A percentile compares a stretch with the other conserved stretches of the same genome.
phyloP scores from a whole-genome alignment of 2,113 vertebrate genomes.

The Syngnathus typhle region DNA sequence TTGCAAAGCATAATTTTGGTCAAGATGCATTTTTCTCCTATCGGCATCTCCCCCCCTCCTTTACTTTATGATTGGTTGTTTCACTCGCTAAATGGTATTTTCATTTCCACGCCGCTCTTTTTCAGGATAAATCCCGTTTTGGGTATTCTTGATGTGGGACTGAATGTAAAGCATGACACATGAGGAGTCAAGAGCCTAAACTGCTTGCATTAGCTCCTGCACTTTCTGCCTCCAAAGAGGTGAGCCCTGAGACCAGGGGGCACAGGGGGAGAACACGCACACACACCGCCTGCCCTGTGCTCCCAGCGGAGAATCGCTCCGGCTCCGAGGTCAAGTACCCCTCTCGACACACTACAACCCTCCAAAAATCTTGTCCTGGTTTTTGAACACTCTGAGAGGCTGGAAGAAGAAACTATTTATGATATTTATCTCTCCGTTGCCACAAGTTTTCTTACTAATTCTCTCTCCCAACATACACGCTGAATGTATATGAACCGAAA shows the following conservation, averaged over 20 bases:
- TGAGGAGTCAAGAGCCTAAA: conserved; percentile 20
- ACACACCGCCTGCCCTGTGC: conserved; percentile 37
- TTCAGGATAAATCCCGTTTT: conserved; percentile 28
- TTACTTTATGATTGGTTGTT: conserved; percentile 19
- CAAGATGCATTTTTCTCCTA: conserved; percentile 49
- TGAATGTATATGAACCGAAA: conserved; percentile 64
- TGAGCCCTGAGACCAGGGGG: conserved; percentile 28
- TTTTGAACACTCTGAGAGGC: conserved; percentile 40
- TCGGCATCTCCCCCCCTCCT: neutral
- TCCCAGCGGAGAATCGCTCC: conserved; percentile 44
- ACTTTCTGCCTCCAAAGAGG: conserved; percentile 49
- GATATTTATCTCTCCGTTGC: conserved; percentile 64
- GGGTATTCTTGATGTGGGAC: conserved; percentile 40
- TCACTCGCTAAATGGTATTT: conserved; percentile 16
- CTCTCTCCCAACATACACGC: conserved; percentile 51
- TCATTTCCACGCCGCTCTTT: conserved; percentile 25
- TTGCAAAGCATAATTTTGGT: conserved; percentile 31
- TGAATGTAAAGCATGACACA: conserved; percentile 60
- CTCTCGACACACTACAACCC: conserved; percentile 51
- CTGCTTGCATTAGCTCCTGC: conserved; percentile 42
- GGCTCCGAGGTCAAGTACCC: conserved; percentile 59
- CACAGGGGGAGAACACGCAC: conserved; percentile 10
- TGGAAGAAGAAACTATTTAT: conserved; percentile 49
- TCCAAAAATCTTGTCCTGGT: conserved; percentile 36
- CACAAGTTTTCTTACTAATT: conserved; percentile 52